A percentile compares a stretch with the other conserved stretches of the same genome.
Evolutionary conservation across 2,888 invertebrate genomes (phyloP).

Genomic region (Andricus quercusramuli): DNA sequence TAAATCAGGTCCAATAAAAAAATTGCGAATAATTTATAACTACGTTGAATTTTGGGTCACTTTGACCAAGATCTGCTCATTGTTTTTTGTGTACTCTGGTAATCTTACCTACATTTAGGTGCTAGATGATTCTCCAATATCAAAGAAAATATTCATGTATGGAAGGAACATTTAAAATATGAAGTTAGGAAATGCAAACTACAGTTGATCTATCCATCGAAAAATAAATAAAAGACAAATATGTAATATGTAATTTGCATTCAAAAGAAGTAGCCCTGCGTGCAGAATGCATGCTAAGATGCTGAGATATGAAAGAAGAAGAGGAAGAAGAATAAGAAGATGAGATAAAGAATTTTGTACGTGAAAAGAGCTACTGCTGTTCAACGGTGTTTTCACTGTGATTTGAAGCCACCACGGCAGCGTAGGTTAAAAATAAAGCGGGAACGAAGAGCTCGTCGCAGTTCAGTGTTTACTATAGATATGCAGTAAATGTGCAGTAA

Average conservation of each 20-base stretch:
- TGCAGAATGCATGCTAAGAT: constrained; percentile 35
- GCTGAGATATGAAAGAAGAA: constrained; percentile 22
- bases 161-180: background rate
- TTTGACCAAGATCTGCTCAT: background rate
- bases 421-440: constrained; percentile 22
- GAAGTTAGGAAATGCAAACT: background rate
- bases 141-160: background rate
- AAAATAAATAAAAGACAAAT: constrained; percentile 16
- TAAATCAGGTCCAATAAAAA: background rate
- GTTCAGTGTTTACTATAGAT: constrained; percentile 22
- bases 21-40: too few species aligned
- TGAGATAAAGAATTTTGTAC: constrained; percentile 18
- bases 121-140: background rate
- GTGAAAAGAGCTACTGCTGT: constrained; percentile 22
- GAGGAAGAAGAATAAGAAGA: constrained; percentile 18
- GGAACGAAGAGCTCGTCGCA: constrained; percentile 11
- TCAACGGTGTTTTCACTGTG: constrained; percentile 19
- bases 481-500: background rate
- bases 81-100: background rate
- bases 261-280: constrained; percentile 24
- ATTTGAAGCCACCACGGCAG: background rate
- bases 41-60: background rate
- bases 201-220: constrained; percentile 16
- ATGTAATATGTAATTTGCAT: constrained; percentile 34
- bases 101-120: background rate